A percentile compares a stretch with the other conserved stretches of the same genome.
Conservation (phyloP, 2,113 vertebrate species). For the Girardinichthys multiradiatus region DNA sequence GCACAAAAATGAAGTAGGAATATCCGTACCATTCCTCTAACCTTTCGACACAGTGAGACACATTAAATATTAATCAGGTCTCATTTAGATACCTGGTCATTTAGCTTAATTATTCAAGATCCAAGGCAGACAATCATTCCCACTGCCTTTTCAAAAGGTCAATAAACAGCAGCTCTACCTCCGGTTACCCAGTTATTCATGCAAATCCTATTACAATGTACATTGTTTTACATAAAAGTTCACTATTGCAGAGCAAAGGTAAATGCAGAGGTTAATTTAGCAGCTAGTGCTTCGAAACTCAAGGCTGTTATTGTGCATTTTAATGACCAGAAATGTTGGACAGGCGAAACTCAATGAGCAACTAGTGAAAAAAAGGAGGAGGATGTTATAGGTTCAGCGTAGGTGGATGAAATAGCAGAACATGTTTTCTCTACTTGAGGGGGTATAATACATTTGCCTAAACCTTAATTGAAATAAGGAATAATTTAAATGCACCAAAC, state of each 20-base stretch:
- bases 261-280: conserved; percentile 29
- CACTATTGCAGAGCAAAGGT: conserved; percentile 30
- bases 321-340: neutral
- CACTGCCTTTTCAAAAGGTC: conserved; percentile 42
- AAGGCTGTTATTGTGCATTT: conserved; percentile 15
- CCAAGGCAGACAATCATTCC: conserved; percentile 17
- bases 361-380: conserved; percentile 7
- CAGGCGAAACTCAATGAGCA: neutral
- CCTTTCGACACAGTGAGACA: conserved; percentile 22
- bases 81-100: conserved; percentile 54
- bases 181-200: conserved; percentile 44
- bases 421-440: neutral
- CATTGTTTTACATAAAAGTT: conserved; percentile 43
- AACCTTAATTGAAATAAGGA: conserved; percentile 6
- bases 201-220: conserved; percentile 47
- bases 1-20: neutral
- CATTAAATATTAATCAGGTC: conserved; percentile 45
- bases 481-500: neutral
- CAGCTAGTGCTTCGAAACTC: neutral
- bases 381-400: neutral
- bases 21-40: conserved; percentile 19
- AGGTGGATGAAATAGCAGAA: neutral
- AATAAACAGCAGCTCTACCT: conserved; percentile 20
- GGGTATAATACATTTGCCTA: neutral
- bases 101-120: conserved; percentile 56